Evolutionary conservation across 2,888 invertebrate genomes (phyloP).

Genomic region (Cantharis rufa): DNA sequence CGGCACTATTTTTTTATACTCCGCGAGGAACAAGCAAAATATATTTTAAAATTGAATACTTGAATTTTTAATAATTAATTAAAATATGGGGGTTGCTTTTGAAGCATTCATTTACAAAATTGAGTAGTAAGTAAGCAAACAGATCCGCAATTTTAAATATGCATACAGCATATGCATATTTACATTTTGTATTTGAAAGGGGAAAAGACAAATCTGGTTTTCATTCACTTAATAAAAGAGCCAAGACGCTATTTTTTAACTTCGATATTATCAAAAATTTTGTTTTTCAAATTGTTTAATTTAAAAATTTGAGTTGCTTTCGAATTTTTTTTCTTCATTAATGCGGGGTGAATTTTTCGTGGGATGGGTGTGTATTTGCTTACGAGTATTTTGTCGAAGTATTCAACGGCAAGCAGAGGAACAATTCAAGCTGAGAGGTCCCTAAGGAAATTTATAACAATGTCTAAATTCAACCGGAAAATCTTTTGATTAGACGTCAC

Average conservation of each 20-base stretch:
- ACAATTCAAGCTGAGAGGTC: constrained; percentile 34
- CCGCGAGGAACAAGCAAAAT: neutral
- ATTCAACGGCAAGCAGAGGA: constrained; percentile 18
- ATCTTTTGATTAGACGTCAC: constrained; percentile 50
- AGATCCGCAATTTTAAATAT: constrained; percentile 34
- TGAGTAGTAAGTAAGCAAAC: constrained; percentile 36
- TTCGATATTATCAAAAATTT: neutral
- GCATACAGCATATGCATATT: constrained; percentile 31
- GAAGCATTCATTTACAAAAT: constrained; percentile 37
- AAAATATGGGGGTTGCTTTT: constrained; percentile 24
- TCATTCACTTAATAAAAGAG: constrained; percentile 27
- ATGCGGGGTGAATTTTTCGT: neutral
- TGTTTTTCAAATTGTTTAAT: neutral
- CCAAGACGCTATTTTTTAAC: constrained; percentile 20
- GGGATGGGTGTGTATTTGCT: constrained; percentile 17
- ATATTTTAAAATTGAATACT: constrained; percentile 14
- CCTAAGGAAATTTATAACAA: constrained; percentile 50
- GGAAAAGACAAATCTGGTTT: constrained; percentile 24
- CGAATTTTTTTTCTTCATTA: neutral
- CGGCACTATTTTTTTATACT: neutral
- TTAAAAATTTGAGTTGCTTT: neutral
- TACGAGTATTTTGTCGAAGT: constrained; percentile 23
- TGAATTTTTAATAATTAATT: constrained; percentile 30
- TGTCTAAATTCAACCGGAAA: constrained; percentile 52
- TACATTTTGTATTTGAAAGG: constrained; percentile 28